These are phyloP conservation scores for Chironomus tepperi DNA, from an alignment of 1,140 invertebrate genomes.

Conservation along the genomic window DNA sequence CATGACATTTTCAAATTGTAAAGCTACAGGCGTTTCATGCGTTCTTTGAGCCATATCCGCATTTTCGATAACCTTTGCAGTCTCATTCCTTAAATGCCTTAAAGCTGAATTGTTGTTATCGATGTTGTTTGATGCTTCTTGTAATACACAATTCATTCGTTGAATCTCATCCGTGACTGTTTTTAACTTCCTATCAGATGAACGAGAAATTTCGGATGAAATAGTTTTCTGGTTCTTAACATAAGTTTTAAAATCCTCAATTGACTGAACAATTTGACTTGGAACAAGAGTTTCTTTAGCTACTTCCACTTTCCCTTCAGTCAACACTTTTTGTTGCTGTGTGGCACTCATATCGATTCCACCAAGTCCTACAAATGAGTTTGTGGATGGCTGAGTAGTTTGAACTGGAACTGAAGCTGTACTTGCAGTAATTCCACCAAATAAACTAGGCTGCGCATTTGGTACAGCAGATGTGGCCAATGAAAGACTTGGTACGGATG, in stretches of 20 bases:
- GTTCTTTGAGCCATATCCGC: constrained; percentile 71
- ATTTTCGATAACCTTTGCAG: constrained; percentile 60
- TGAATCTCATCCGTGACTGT: constrained; percentile 36
- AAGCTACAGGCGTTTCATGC: constrained; percentile 61
- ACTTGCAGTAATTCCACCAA: neutral
- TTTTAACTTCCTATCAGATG: constrained; percentile 35
- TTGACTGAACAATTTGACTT: constrained; percentile 53
- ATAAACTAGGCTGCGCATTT: constrained; percentile 18
- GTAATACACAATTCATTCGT: constrained; percentile 38
- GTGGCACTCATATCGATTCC: constrained; percentile 51
- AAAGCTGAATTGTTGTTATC: constrained; percentile 54
- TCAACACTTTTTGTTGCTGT: constrained; percentile 41
- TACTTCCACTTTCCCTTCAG: constrained; percentile 49
- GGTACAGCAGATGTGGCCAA: constrained; percentile 28
- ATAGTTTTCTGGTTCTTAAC: constrained; percentile 74
- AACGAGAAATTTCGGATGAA: constrained; percentile 69
- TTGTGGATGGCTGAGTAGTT: constrained; percentile 33
- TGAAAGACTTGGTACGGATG: constrained; percentile 31
- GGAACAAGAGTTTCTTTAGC: constrained; percentile 61
- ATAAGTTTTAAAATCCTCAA: constrained; percentile 59
- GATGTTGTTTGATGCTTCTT: constrained; percentile 47
- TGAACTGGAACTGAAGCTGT: constrained; percentile 29
- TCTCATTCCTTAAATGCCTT: constrained; percentile 64
- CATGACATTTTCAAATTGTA: constrained; percentile 69
- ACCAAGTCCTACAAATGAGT: constrained; percentile 48